Evolutionary conservation across 2,797 vertebrate genomes (phyloP).

Genomic region (Galagoides demidoff): DNA sequence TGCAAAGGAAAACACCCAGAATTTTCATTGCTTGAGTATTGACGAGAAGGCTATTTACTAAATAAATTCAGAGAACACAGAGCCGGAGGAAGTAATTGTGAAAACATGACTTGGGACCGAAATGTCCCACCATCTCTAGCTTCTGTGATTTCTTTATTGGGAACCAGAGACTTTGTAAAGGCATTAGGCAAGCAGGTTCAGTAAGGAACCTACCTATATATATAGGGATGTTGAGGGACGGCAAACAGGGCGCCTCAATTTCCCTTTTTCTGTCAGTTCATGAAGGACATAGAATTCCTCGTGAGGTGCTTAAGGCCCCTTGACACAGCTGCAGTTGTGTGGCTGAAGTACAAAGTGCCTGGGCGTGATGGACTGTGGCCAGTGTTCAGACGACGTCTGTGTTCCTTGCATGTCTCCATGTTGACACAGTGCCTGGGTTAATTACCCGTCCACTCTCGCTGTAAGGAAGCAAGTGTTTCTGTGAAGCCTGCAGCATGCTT

Average conservation of each 20-base stretch:
- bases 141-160: slow-evolving; percentile 59
- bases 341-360: not conserved
- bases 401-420: accelerated
- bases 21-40: slow-evolving; percentile 56
- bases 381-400: accelerated
- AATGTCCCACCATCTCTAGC: not conserved
- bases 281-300: not conserved
- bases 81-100: slow-evolving; percentile 69
- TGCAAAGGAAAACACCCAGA: not conserved
- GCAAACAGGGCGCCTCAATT: not conserved
- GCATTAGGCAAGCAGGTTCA: slow-evolving; percentile 40
- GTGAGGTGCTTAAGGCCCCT: accelerated
- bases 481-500: accelerated
- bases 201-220: not conserved
- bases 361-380: not conserved
- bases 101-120: slow-evolving; percentile 57
- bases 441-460: not conserved
- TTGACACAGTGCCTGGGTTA: not conserved
- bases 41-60: slow-evolving; percentile 70
- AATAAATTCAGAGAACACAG: slow-evolving; percentile 70
- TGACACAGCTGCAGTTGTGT: accelerated
- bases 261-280: not conserved
- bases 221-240: not conserved
- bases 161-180: slow-evolving; percentile 36
- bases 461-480: too few species aligned